A percentile compares a stretch with the other conserved stretches of the same genome.
These are phyloP conservation scores for Atherix ibis DNA, from an alignment of 2,888 invertebrate species.

Conservation along the genomic window DNA sequence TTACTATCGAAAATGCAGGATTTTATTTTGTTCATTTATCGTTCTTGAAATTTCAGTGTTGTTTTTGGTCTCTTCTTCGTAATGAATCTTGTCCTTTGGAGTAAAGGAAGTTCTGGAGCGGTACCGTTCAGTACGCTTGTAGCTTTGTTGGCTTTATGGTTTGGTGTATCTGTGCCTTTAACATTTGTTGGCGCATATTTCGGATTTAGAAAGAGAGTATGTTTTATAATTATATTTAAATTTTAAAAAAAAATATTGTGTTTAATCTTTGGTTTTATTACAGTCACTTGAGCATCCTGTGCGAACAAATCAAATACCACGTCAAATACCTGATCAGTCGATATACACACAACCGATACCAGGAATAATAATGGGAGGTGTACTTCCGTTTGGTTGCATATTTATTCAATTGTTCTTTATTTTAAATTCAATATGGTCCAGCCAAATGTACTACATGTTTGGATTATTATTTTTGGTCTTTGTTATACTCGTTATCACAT, in stretches of 20 bases:
- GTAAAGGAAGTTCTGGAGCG: conserved; percentile 87
- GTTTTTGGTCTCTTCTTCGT: conserved; percentile 95
- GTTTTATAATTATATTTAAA: conserved; percentile 16
- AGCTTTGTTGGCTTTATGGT: conserved; percentile 89
- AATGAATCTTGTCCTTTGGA: conserved; percentile 93
- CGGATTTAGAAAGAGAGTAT: conserved; percentile 91
- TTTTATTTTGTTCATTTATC: conserved; percentile 1
- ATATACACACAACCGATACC: conserved; percentile 92
- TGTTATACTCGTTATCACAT: conserved; percentile 91
- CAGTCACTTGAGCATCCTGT: conserved; percentile 94
- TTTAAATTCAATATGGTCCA: conserved; percentile 93
- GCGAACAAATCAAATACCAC: conserved; percentile 95
- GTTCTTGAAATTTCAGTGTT: conserved; percentile 44
- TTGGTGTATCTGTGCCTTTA: conserved; percentile 94
- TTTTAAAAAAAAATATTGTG: not conserved
- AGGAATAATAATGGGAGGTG: conserved; percentile 95
- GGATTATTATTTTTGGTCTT: conserved; percentile 97
- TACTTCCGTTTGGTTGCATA: conserved; percentile 93
- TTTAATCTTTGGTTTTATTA: conserved; percentile 15
- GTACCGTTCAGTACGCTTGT: conserved; percentile 93
- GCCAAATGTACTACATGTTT: conserved; percentile 99
- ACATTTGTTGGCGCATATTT: conserved; percentile 98
- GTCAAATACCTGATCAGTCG: conserved; percentile 98
- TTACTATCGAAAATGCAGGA: not conserved
- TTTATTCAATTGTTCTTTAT: conserved; percentile 99